A percentile compares a stretch with the other conserved stretches of the same genome.
Evolutionary conservation across 2,113 vertebrate species (phyloP).

Genomic region (Eidolon helvum): DNA sequence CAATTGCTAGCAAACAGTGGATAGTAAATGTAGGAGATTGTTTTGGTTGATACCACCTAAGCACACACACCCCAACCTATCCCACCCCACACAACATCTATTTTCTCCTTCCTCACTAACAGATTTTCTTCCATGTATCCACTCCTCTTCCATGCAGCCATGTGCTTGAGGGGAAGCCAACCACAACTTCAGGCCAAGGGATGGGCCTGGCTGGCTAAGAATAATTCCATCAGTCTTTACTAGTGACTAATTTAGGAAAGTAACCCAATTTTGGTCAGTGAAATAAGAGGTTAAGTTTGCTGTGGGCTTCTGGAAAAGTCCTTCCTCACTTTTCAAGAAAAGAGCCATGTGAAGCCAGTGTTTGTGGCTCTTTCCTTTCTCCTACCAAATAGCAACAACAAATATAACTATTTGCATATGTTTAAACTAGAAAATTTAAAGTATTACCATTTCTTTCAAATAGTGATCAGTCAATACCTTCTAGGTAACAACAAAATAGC

Average conservation of each 20-base stretch:
- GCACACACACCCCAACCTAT: too few relatives aligned
- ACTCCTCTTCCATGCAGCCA: not conserved
- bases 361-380: not conserved
- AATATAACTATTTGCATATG: not conserved
- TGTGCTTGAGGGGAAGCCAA: not conserved
- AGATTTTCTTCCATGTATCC: not conserved
- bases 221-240: constrained; percentile 51
- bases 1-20: not conserved
- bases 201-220: constrained; percentile 11
- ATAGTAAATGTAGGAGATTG: not conserved
- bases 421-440: constrained; percentile 34
- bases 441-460: constrained; percentile 29
- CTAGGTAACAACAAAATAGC: not conserved
- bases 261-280: constrained; percentile 54
- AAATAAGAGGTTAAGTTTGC: constrained; percentile 44
- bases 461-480: not conserved
- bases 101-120: not conserved
- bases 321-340: not conserved
- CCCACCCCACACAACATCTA: not conserved
- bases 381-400: not conserved
- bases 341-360: not conserved
- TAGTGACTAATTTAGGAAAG: constrained; percentile 58
- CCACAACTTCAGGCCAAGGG: not conserved
- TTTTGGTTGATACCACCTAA: not conserved
- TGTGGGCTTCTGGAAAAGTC: constrained; percentile 46